A percentile compares a stretch with the other conserved stretches of the same genome.
Evolutionary conservation across 2,113 vertebrate species (phyloP).

Genomic region (Myotis brandtii): DNA sequence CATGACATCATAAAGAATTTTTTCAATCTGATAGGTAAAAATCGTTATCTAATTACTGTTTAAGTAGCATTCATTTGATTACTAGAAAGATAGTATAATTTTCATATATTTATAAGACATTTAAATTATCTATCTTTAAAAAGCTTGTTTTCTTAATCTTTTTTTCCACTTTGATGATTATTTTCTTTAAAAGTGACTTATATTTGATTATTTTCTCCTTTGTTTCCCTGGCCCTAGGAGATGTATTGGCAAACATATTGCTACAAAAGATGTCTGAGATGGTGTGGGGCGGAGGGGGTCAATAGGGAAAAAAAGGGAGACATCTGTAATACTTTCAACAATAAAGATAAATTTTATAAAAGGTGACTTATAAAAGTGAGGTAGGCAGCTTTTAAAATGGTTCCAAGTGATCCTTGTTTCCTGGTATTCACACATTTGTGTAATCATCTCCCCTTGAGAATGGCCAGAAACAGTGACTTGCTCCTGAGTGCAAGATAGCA

Average conservation of each 20-base stretch:
- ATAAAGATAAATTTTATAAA: not conserved
- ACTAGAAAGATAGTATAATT: not conserved
- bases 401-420: not conserved
- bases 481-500: not conserved
- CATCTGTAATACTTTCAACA: too few relatives aligned
- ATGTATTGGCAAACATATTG: too few relatives aligned
- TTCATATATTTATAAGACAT: not conserved
- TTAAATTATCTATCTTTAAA: conserved; percentile 29
- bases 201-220: not conserved
- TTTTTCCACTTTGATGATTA: not conserved
- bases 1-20: not conserved
- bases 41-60: not conserved
- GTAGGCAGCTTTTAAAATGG: not conserved
- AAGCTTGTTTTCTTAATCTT: not conserved
- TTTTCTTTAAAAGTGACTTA: not conserved
- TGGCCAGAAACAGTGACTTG: not conserved
- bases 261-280: too few relatives aligned
- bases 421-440: not conserved
- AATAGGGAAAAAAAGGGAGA: too few relatives aligned
- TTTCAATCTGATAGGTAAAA: conserved; percentile 16
- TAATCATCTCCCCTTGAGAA: not conserved
- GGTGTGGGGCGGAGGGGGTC: too few relatives aligned
- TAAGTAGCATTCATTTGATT: conserved; percentile 30
- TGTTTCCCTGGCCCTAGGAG: too few relatives aligned
- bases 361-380: not conserved